Percentiles rank a stretch among this genome's conserved stretches.
These are phyloP conservation scores for Nomada fabriciana DNA, from an alignment of 2,888 invertebrate species.

Conservation along the genomic window DNA sequence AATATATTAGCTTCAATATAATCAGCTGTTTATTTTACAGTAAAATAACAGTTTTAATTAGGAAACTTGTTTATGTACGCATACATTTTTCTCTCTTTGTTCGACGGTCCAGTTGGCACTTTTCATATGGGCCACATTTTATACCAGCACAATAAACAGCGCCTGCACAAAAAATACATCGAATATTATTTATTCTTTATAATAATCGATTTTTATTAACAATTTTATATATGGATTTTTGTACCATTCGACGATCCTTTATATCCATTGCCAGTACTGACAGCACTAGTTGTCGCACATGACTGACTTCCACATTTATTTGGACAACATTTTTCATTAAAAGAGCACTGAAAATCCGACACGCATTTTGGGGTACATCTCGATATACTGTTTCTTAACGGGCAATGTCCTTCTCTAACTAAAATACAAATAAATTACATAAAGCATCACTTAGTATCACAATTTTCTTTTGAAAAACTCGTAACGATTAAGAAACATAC, in stretches of 20 bases:
- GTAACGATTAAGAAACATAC: background rate
- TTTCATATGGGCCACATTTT: conserved; percentile 89
- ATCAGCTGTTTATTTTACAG: background rate
- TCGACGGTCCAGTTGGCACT: conserved; percentile 88
- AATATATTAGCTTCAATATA: background rate
- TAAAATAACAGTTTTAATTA: background rate
- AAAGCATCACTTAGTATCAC: background rate
- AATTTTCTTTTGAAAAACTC: background rate
- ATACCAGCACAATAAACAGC: conserved; percentile 89
- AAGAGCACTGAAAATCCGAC: conserved; percentile 88
- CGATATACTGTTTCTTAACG: conserved; percentile 87
- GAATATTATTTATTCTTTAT: background rate
- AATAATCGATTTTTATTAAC: background rate
- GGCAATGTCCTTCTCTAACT: conserved; percentile 86
- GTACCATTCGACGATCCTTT: conserved; percentile 76
- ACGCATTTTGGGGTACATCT: conserved; percentile 89
- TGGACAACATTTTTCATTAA: conserved; percentile 89
- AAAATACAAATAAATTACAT: conserved; percentile 2
- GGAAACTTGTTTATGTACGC: conserved; percentile 75
- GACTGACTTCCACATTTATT: conserved; percentile 90
- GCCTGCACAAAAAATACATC: conserved; percentile 78
- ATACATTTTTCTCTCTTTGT: conserved; percentile 89
- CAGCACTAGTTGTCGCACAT: conserved; percentile 86
- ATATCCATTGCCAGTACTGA: conserved; percentile 80
- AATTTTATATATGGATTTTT: background rate